phyloP scores from a whole-genome alignment of 1,140 invertebrate species.

The Penaeus vannamei region DNA sequence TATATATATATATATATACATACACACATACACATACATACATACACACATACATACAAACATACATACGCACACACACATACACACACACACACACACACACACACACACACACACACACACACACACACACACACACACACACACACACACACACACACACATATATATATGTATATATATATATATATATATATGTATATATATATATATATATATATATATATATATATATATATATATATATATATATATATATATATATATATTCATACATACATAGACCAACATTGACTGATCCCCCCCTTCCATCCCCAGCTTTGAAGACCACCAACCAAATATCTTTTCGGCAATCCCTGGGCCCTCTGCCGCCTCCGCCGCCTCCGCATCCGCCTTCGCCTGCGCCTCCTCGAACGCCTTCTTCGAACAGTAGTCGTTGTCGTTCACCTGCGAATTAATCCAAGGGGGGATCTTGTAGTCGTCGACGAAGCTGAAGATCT shows the following conservation, averaged over 20 bases:
- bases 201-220: background rate
- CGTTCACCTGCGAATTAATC: background rate
- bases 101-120: background rate
- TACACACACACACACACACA: background rate
- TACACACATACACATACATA: background rate
- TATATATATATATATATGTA: background rate
- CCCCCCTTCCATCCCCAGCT: no score
- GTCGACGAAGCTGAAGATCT: constrained; percentile 66
- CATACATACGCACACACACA: background rate
- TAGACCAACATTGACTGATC: no score
- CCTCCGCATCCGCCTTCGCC: background rate
- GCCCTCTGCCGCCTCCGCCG: background rate
- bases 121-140: background rate
- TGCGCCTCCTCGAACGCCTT: background rate
- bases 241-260: background rate
- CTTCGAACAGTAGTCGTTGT: constrained; percentile 21
- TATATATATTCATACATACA: background rate
- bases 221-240: background rate
- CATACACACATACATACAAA: background rate
- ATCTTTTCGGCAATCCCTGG: no score
- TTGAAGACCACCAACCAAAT: no score
- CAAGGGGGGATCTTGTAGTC: constrained; percentile 3
- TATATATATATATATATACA: background rate
- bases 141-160: no score
- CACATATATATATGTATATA: background rate